A percentile compares a stretch with the other conserved stretches of the same genome.
Conservation (phyloP, 2,888 invertebrate genomes). For the Linyphia triangularis region DNA sequence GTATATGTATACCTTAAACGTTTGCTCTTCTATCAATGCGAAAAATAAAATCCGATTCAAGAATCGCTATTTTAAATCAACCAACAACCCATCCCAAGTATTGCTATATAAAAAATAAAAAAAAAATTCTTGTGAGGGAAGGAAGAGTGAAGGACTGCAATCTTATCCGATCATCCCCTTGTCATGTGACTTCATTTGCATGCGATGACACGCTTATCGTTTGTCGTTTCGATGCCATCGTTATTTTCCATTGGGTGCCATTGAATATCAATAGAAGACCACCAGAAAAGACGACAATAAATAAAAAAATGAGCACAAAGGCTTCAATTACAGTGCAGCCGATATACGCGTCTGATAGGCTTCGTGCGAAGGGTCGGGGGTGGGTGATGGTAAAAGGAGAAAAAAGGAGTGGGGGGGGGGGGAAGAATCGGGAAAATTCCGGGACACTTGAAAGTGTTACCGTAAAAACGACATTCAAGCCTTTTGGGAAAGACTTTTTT, state of each 20-base stretch:
- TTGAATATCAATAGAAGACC: constrained; percentile 70
- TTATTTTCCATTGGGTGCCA: constrained; percentile 26
- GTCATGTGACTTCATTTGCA: constrained; percentile 74
- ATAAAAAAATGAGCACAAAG: constrained; percentile 64
- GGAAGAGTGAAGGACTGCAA: constrained; percentile 6
- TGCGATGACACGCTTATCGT: constrained; percentile 67
- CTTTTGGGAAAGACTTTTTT: too few species aligned
- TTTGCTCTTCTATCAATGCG: too few species aligned
- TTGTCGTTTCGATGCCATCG: constrained; percentile 56
- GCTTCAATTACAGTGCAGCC: constrained; percentile 72
- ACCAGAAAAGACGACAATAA: not conserved
- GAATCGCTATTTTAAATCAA: too few species aligned
- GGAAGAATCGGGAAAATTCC: constrained; percentile 5
- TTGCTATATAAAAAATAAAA: too few species aligned
- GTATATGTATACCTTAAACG: too few species aligned
- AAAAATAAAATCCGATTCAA: too few species aligned
- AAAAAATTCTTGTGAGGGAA: too few species aligned
- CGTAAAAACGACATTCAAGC: constrained; percentile 7
- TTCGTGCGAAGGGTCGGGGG: not conserved
- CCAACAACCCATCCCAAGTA: too few species aligned
- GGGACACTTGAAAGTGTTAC: not conserved
- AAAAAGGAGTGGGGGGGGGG: not conserved
- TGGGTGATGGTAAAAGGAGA: not conserved
- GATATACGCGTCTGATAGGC: constrained; percentile 71
- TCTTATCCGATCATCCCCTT: constrained; percentile 48